phyloP scores from a whole-genome alignment of 2,888 invertebrate genomes.

The Caenorhabditis uteleia region DNA sequence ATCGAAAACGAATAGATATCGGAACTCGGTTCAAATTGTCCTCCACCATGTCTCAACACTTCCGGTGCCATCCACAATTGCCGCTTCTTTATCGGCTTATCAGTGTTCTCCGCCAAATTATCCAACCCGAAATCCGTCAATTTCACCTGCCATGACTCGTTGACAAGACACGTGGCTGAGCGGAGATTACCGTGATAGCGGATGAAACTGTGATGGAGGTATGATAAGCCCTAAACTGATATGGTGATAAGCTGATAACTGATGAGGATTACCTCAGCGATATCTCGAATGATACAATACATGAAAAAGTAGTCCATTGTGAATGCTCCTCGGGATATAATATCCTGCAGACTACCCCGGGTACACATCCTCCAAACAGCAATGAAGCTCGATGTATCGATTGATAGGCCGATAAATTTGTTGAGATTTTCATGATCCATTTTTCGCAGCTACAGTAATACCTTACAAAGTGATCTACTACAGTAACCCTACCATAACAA shows the following conservation, averaged over 20 bases:
- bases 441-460: conserved; percentile 52
- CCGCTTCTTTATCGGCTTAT: conserved; percentile 29
- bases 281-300: conserved; percentile 51
- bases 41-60: conserved; percentile 51
- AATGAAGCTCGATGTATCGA: conserved; percentile 54
- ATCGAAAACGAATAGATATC: conserved; percentile 65
- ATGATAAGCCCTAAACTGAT: conserved; percentile 52
- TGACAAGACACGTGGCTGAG: conserved; percentile 56
- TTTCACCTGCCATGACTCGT: conserved; percentile 58
- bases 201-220: conserved; percentile 51
- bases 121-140: conserved; percentile 43
- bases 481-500: conserved; percentile 17
- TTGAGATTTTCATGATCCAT: conserved; percentile 66
- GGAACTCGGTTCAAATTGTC: conserved; percentile 17
- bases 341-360: conserved; percentile 47
- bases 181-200: conserved; percentile 47
- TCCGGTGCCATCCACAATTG: conserved; percentile 63
- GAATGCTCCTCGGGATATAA: conserved; percentile 45
- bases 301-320: conserved; percentile 57
- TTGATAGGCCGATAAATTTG: conserved; percentile 62
- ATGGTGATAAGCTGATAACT: too few species aligned
- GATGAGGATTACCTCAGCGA: conserved; percentile 51
- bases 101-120: conserved; percentile 18
- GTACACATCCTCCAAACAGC: conserved; percentile 62
- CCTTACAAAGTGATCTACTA: conserved; percentile 22